A percentile compares a stretch with the other conserved stretches of the same genome.
These are phyloP conservation scores for Rhyacichthys aspro DNA, from an alignment of 2,797 vertebrate genomes.

Conservation along the genomic window DNA sequence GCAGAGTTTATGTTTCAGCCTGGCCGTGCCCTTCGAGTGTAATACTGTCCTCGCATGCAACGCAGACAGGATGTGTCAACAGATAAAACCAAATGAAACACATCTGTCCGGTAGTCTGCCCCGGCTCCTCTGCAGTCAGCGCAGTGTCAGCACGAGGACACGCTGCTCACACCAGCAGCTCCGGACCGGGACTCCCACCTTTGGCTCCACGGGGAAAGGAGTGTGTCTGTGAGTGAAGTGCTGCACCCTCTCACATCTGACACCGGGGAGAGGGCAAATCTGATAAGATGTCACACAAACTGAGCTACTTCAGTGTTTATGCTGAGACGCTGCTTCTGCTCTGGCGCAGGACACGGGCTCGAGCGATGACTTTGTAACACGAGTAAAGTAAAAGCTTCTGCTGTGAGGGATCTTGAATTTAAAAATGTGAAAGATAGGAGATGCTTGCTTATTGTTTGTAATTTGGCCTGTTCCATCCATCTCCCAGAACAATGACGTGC, in stretches of 20 bases:
- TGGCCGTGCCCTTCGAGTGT: conserved; percentile 23
- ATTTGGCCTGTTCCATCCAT: too few relatives aligned
- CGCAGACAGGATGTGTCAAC: conserved; percentile 61
- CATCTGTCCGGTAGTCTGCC: conserved; percentile 58
- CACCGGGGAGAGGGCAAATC: conserved; percentile 33
- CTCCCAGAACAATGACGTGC: too few relatives aligned
- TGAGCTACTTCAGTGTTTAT: conserved; percentile 48
- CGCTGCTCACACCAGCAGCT: conserved; percentile 13
- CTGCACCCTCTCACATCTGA: conserved; percentile 30
- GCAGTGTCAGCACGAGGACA: conserved; percentile 31
- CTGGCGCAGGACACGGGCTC: conserved; percentile 19
- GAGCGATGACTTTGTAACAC: conserved; percentile 33
- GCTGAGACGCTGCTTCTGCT: conserved; percentile 25
- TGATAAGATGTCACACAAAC: conserved; percentile 59
- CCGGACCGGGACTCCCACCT: too few relatives aligned
- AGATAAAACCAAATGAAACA: conserved; percentile 66
- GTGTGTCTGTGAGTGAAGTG: conserved; percentile 28
- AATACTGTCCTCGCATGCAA: conserved; percentile 48
- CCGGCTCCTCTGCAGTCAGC: conserved; percentile 25
- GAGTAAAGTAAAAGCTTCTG: too few relatives aligned
- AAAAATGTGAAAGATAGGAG: too few relatives aligned
- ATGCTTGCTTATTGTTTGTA: too few relatives aligned
- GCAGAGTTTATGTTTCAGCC: conserved; percentile 44
- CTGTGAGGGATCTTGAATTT: too few relatives aligned
- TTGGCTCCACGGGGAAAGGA: too few relatives aligned